Base-by-base conservation (phyloP, 1,140 invertebrate species). In the Ylistrum balloti region DNA sequence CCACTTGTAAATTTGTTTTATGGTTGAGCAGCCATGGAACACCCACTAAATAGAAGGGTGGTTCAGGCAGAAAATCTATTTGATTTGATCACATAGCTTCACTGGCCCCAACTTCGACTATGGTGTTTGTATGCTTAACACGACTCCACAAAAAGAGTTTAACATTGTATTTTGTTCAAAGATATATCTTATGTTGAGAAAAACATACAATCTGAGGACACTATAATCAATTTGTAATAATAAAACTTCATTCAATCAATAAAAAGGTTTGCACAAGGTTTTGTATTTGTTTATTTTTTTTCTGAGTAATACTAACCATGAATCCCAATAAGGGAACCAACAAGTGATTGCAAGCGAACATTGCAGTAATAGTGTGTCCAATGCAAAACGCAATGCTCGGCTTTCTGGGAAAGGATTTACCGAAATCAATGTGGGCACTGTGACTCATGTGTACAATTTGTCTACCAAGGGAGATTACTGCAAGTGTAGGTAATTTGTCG, bases 1-100 rank as follows among this genome's bases (percentile, higher is more conserved):
- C 56, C 56, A 74, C 56, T 74, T 74, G n/a, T 74, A 74, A 74
- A 74, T 74, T 74, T 74, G 56, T 74, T 74, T 74, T n/a, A 74
- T 74, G 56, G 56, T 74, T n/a, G 56, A 74, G 56, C 56, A 28
- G n/a, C 22, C 56, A 74, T 28, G n/a, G 56, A 74, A 74, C 56
- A 74, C 56, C 56, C 56, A 74, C 56, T 74, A 74, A 74, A 74
- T 74, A 74, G 56, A 74, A 74, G 22, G 56, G 22, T 74, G 56
- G 56, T 11, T 11, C 22, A 74, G 56, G 56, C 56, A 74, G 56
- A 74, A 74, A 74, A 74, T 74, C 56, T 74, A 74, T 74, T 74
- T 74, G 56, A 74, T 74, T 74, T n/a, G n/a, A 74, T 74, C 56
- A 74, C 56, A 74, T 28, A n/a, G 56, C 56, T 74, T 74, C 11